Evolutionary conservation across 53 echinoderm and acorn worm genomes (phyloP).

Genomic region (Holothuria scabra): DNA sequence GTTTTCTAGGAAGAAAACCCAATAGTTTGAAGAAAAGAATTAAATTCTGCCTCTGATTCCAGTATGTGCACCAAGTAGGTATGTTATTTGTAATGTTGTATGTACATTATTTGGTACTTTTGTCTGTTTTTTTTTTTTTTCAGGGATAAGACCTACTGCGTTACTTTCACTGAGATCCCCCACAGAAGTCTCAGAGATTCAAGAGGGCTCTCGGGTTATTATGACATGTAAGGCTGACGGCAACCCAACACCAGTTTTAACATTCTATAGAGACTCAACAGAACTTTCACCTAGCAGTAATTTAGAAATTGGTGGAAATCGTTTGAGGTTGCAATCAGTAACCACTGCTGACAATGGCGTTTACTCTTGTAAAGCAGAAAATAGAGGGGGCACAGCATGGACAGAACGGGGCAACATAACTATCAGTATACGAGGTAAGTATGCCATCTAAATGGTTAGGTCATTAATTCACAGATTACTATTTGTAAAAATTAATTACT

Average conservation of each 20-base stretch:
- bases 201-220: conserved; percentile 63
- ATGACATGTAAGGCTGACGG: conserved; percentile 80
- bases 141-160: conserved; percentile 74
- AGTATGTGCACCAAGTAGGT: too few relatives aligned
- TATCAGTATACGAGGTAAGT: conserved; percentile 65
- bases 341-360: conserved; percentile 63
- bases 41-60: too few relatives aligned
- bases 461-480: too few relatives aligned
- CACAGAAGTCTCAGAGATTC: conserved; percentile 31
- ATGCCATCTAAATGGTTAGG: not conserved
- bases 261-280: conserved; percentile 66
- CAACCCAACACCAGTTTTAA: conserved; percentile 57
- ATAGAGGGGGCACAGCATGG: conserved; percentile 62
- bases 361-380: conserved; percentile 73
- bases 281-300: conserved; percentile 16
- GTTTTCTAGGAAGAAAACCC: too few relatives aligned
- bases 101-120: too few relatives aligned
- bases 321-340: conserved; percentile 54
- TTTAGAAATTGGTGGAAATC: conserved; percentile 51
- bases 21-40: too few relatives aligned
- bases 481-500: too few relatives aligned
- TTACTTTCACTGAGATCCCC: conserved; percentile 67
- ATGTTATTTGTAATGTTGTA: too few relatives aligned
- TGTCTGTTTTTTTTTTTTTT: not conserved
- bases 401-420: conserved; percentile 69